Evolutionary conservation across 2,797 vertebrate species (phyloP), one percentile per base, ranked within the genome.

Genomic region (Acestrorhynchus altus): DNA sequence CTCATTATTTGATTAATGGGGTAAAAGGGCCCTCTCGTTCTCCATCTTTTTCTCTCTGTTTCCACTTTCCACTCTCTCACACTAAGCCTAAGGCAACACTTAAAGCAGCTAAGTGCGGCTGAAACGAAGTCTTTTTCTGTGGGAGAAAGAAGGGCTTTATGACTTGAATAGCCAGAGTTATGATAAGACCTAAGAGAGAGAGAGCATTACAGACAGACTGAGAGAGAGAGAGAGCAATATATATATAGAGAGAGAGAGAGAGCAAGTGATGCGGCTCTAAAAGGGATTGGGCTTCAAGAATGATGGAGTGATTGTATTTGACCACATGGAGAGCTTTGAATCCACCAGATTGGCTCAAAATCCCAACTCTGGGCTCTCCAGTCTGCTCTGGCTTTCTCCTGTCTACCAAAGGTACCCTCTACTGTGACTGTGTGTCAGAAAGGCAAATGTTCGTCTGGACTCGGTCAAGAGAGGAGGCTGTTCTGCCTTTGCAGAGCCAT

Each of bases 231-330:
- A 39, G 24, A 44, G 74, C 12, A n/a, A n/a, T n/a, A n/a, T n/a
- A n/a, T n/a, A n/a, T n/a, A n/a, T n/a, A n/a, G 47, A 44, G 40
- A 73, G 69, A 46, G 74, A 56, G 72, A 52, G 22, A 28, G 74
- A 20, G 42, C n/a, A 39, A 80, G 51, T 4, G 5, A 71, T 72
- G 24, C 22, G 56, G 57, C 35, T 91, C 85, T 86, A 90, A 93
- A 92, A 90, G 89, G 90, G 88, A 90, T 92, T 87, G 90, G 87
- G 83, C 87, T 88, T 85, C 87, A 86, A 87, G 91, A 90, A 89
- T 90, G 90, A 92, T 90, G 85, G 90, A 92, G 92, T 87, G 90
- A 90, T 91, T 88, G 81, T 89, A 86, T 88, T 90, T 90, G 89
- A 88, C 89, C 89, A 87, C 89, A 90, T 87, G 90, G 89, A 87